Conservation (phyloP, 2,113 vertebrate species). For the Tupaia chinensis region DNA sequence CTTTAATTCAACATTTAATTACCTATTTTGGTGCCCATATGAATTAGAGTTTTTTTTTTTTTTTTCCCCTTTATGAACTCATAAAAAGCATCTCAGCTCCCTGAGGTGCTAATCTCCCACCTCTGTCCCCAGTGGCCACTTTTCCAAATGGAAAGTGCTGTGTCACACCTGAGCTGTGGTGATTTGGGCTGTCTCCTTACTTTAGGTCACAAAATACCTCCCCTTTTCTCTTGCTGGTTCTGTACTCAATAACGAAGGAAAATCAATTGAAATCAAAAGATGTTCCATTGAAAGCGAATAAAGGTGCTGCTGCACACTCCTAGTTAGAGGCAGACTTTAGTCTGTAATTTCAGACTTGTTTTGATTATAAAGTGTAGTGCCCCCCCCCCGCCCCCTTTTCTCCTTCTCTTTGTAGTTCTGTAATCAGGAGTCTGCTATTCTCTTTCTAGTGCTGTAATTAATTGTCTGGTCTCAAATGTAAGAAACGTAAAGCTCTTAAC, state of each 20-base stretch:
- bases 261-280: constrained; percentile 57
- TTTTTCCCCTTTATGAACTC: neutral
- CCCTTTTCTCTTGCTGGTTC: constrained; percentile 19
- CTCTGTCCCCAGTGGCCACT: neutral
- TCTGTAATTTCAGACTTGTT: constrained; percentile 56
- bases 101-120: neutral
- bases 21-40: constrained; percentile 53
- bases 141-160: neutral
- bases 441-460: constrained; percentile 55
- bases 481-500: constrained; percentile 32
- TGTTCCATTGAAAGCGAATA: constrained; percentile 52
- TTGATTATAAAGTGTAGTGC: constrained; percentile 57
- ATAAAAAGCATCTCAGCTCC: neutral
- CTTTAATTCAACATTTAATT: constrained; percentile 71
- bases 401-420: constrained; percentile 57
- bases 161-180: neutral
- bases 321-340: constrained; percentile 38
- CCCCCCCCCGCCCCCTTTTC: neutral
- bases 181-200: constrained; percentile 13
- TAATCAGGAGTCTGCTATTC: constrained; percentile 44
- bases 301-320: constrained; percentile 30
- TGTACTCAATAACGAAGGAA: constrained; percentile 36
- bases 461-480: constrained; percentile 51
- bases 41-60: neutral
- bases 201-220: constrained; percentile 46